A percentile compares a stretch with the other conserved stretches of the same genome.
These are phyloP conservation scores for Malurus melanocephalus DNA, from an alignment of 2,113 vertebrate species.

Conservation along the genomic window DNA sequence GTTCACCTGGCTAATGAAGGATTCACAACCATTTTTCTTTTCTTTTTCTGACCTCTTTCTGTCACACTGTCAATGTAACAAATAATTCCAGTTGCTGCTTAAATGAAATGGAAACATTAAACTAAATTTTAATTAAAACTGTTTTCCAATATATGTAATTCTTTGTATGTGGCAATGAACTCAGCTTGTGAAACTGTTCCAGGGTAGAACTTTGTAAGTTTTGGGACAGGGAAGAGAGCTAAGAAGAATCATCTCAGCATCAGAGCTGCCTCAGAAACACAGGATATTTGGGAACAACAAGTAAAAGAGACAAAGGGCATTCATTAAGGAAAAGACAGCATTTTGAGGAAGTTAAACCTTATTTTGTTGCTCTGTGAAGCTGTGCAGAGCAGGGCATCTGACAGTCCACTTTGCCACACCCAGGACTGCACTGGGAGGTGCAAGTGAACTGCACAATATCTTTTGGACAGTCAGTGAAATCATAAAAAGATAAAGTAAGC, in stretches of 20 bases:
- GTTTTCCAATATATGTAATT: not conserved
- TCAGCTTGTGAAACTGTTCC: not conserved
- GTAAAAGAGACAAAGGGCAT: not conserved
- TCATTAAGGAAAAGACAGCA: not conserved
- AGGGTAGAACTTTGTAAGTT: not conserved
- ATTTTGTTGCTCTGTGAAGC: not conserved
- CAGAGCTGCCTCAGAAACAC: not conserved
- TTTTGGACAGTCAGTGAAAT: not conserved
- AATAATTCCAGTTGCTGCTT: slow-evolving; percentile 7
- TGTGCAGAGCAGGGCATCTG: not conserved
- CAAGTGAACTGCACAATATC: not conserved
- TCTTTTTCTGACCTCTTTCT: not conserved
- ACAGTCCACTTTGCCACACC: not conserved
- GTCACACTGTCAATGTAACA: not conserved
- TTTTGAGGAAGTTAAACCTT: not conserved
- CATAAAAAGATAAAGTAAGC: not conserved
- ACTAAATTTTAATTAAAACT: slow-evolving; percentile 39
- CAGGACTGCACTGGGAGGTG: not conserved
- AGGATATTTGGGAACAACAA: not conserved
- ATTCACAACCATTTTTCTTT: not conserved
- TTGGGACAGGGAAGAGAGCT: not conserved
- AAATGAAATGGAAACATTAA: slow-evolving; percentile 10
- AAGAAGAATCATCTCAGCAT: not conserved
- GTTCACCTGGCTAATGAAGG: not conserved
- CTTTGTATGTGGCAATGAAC: not conserved